Conservation (phyloP, 2,797 vertebrate genomes). For the Onychomys torridus region DNA sequence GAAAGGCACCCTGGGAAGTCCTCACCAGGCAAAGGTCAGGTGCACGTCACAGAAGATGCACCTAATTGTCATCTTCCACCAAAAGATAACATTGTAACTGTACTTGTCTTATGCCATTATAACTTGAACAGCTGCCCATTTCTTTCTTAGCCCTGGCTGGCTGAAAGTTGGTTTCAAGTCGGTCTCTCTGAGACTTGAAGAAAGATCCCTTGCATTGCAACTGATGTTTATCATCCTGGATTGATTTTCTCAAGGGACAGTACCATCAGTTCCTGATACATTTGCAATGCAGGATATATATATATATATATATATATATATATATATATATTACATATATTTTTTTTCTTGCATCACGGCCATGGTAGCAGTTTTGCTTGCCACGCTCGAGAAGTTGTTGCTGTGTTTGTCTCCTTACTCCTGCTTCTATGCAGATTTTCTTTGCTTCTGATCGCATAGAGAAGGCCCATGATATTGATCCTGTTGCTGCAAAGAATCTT, state of each 20-base stretch:
- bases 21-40: background rate
- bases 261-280: background rate
- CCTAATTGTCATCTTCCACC: background rate
- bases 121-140: background rate
- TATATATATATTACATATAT: too few species aligned
- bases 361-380: background rate
- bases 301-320: too few species aligned
- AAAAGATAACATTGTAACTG: background rate
- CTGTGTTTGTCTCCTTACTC: background rate
- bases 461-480: constrained; percentile 72
- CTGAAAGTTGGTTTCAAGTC: background rate
- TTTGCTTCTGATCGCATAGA: constrained; percentile 42
- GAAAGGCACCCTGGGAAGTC: background rate
- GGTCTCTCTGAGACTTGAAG: background rate
- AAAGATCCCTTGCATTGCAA: background rate
- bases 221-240: background rate
- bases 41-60: background rate
- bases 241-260: constrained; percentile 1
- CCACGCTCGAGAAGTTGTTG: background rate
- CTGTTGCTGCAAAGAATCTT: constrained; percentile 68
- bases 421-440: constrained; percentile 35
- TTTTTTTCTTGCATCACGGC: background rate
- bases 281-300: background rate
- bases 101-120: background rate
- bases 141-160: background rate